Evolutionary conservation across 2,113 vertebrate genomes (phyloP).

Genomic region (Platysteira castanea): DNA sequence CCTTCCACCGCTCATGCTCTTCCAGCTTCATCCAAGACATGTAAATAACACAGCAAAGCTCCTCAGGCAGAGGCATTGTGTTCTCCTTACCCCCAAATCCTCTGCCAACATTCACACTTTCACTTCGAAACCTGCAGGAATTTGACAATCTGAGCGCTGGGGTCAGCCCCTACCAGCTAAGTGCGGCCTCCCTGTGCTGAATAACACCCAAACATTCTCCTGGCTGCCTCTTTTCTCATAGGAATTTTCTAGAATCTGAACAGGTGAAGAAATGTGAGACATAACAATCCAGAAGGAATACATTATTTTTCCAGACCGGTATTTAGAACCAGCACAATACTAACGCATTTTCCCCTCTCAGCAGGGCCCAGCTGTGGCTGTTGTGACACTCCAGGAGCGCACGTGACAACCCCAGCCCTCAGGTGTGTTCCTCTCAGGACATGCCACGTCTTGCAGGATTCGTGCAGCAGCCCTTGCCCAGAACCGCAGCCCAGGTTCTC

Average conservation of each 20-base stretch:
- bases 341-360: neutral
- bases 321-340: neutral
- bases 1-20: rapidly evolving
- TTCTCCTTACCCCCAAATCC: neutral
- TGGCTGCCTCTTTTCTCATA: neutral
- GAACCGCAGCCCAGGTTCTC: neutral
- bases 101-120: neutral
- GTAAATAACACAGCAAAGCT: neutral
- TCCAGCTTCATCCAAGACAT: rapidly evolving
- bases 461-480: neutral
- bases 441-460: neutral
- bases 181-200: rapidly evolving
- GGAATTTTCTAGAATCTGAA: rapidly evolving
- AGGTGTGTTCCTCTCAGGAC: neutral
- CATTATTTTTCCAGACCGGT: rapidly evolving
- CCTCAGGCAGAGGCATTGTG: neutral
- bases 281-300: rapidly evolving
- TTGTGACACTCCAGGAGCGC: neutral
- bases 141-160: neutral
- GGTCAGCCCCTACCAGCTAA: rapidly evolving
- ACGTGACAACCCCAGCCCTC: neutral
- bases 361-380: neutral
- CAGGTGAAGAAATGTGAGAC: rapidly evolving
- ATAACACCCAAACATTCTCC: neutral
- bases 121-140: neutral